Percentiles rank a stretch among this genome's conserved stretches.
Conservation (phyloP, 2,888 invertebrate genomes). For the Bibio marci region DNA sequence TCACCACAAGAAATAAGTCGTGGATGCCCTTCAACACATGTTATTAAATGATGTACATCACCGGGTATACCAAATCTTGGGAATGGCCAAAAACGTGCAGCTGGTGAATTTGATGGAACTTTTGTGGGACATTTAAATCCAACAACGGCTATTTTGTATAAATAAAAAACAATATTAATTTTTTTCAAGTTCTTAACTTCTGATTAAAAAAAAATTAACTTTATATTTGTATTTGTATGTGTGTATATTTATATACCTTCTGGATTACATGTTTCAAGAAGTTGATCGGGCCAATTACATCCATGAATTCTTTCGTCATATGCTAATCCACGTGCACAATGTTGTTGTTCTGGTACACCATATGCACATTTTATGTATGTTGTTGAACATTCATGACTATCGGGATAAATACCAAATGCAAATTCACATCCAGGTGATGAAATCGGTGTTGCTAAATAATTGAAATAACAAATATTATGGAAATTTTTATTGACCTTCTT, state of each 20-base stretch:
- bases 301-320: slow-evolving; percentile 77
- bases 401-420: slow-evolving; percentile 77
- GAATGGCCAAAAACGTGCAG: slow-evolving; percentile 84
- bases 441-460: slow-evolving; percentile 51
- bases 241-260: slow-evolving; percentile 41
- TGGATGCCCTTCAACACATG: slow-evolving; percentile 80
- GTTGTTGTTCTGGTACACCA: slow-evolving; percentile 61
- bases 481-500: neutral
- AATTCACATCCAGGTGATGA: slow-evolving; percentile 72
- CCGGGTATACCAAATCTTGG: slow-evolving; percentile 79
- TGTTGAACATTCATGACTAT: slow-evolving; percentile 62
- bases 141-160: slow-evolving; percentile 77
- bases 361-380: slow-evolving; percentile 73
- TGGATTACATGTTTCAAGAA: slow-evolving; percentile 73
- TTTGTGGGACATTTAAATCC: slow-evolving; percentile 85
- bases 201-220: slow-evolving; percentile 1
- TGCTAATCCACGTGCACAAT: slow-evolving; percentile 74
- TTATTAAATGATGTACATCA: slow-evolving; percentile 73
- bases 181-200: neutral
- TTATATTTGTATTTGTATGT: slow-evolving; percentile 2
- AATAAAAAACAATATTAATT: slow-evolving; percentile 22
- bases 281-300: slow-evolving; percentile 88
- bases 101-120: slow-evolving; percentile 59
- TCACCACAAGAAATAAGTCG: slow-evolving; percentile 77
- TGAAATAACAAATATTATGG: neutral